Evolutionary conservation across 2,797 vertebrate species (phyloP), one percentile per base, ranked within the genome.

Genomic region (Zonotrichia albicollis): DNA sequence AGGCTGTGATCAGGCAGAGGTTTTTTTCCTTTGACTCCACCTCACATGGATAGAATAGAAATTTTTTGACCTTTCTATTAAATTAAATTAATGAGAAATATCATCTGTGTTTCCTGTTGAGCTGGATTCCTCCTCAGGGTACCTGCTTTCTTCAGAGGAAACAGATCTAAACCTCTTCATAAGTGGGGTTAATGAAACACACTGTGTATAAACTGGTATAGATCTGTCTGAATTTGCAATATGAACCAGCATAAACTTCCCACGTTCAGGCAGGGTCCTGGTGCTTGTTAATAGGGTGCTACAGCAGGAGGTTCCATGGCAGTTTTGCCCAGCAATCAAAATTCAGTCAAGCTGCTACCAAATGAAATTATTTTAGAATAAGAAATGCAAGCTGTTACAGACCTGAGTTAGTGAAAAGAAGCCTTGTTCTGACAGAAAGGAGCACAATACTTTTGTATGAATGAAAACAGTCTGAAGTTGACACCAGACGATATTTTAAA

Each of bases 381-480:
- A 89, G 75, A 67, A 84, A 89, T 38, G 36, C 68, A 93, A 73
- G 55, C 85, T 91, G 48, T 75, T 96, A 32, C 53, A 65, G 71
- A 61, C 51, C 71, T 82, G 81, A 89, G 66, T 40, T 76, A 84
- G 72, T 79, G 75, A 78, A 87, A 89, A 79, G 79, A 75, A 90
- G 38, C 51, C 81, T 87, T 86, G 27, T 81, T 92, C 93, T 80
- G 53, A 75, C 79, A 91, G 89, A 91, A 95, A 76, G 77, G 82
- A 92, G 88, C 73, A 74, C 51, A 38, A 16, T 84, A 55, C 57
- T 46, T 89, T 50, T 72, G 78, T 87, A 54, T 91, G 77, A 89
- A 68, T 72, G 67, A 88, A 90, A 95, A 80, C 61, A 82, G 89
- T 91, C 81, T 94, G 96, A 92, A 87, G 92, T 57, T 93, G 93